phyloP scores from a whole-genome alignment of 2,888 invertebrate genomes.

The Linnaemya vulpina region DNA sequence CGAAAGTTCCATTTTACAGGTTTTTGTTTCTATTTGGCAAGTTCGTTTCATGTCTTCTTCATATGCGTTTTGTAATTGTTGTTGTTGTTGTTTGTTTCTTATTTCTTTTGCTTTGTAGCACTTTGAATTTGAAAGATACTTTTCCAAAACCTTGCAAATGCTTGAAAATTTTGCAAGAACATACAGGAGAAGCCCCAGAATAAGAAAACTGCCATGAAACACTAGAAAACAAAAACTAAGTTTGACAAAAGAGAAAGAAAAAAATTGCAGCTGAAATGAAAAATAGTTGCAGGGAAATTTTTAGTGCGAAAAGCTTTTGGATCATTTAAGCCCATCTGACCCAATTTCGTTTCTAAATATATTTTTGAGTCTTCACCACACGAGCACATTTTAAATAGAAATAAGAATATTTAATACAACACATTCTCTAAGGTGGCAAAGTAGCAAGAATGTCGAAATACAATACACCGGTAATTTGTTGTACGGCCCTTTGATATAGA shows the following conservation, averaged over 20 bases:
- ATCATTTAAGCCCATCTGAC: constrained; percentile 48
- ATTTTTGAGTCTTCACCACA: constrained; percentile 21
- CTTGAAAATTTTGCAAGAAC: constrained; percentile 40
- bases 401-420: constrained; percentile 10
- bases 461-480: not conserved
- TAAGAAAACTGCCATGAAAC: not conserved
- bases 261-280: not conserved
- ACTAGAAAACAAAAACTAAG: constrained; percentile 10
- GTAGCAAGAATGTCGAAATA: constrained; percentile 8
- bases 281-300: not conserved
- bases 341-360: constrained; percentile 37
- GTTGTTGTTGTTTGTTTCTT: not conserved
- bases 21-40: constrained; percentile 20
- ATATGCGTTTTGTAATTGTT: not conserved
- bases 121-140: constrained; percentile 45
- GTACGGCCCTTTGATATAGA: not conserved
- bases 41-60: not conserved
- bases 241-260: constrained; percentile 8
- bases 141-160: constrained; percentile 44
- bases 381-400: constrained; percentile 20
- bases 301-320: constrained; percentile 3
- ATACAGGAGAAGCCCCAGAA: not conserved
- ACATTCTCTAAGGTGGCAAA: not conserved
- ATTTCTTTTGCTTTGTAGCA: constrained; percentile 26
- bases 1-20: constrained; percentile 40